These are phyloP conservation scores for Psephotus haematonotus DNA, from an alignment of 2,113 vertebrate genomes.

Conservation along the genomic window DNA sequence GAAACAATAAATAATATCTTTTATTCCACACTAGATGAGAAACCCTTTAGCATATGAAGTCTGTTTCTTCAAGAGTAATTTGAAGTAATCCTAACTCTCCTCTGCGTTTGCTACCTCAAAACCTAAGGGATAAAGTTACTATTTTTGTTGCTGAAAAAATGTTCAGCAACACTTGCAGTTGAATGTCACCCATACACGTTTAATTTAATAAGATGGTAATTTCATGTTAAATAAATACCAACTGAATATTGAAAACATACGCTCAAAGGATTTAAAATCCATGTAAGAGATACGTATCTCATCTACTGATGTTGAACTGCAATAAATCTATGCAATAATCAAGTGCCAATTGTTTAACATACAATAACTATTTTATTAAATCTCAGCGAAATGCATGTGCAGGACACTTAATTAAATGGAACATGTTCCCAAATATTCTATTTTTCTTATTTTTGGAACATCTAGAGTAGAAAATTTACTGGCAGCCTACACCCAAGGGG, in stretches of 20 bases:
- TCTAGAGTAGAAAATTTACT: constrained; percentile 31
- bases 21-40: background rate
- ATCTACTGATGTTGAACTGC: constrained; percentile 20
- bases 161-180: background rate
- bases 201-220: constrained; percentile 69
- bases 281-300: constrained; percentile 22
- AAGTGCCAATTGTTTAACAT: constrained; percentile 59
- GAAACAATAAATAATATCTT: constrained; percentile 42
- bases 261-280: constrained; percentile 48
- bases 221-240: constrained; percentile 67
- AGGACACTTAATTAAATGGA: constrained; percentile 42
- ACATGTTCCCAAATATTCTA: constrained; percentile 20
- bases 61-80: constrained; percentile 38
- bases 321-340: constrained; percentile 53
- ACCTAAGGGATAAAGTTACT: constrained; percentile 48
- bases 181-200: constrained; percentile 49
- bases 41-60: background rate
- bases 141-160: constrained; percentile 30
- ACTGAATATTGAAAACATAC: constrained; percentile 58
- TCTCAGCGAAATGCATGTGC: background rate
- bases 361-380: constrained; percentile 60
- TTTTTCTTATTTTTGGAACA: constrained; percentile 43
- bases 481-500: constrained; percentile 10
- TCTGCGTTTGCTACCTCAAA: constrained; percentile 17
- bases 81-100: constrained; percentile 47